Evolutionary conservation across 2,797 vertebrate species (phyloP).

Genomic region (Halcyon smyrnensis): DNA sequence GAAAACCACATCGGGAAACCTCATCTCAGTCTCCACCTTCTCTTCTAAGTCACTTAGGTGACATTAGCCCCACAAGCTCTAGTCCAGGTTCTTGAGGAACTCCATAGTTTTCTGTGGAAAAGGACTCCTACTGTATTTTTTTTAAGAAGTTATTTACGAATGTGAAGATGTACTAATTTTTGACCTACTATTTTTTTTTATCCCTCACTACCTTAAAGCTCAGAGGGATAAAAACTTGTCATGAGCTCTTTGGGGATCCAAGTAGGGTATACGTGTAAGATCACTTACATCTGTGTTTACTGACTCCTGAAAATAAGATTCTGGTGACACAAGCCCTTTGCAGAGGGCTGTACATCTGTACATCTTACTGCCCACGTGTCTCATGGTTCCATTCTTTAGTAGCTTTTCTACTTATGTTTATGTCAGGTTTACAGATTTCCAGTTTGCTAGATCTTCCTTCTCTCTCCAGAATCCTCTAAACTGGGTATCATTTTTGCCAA

Average conservation of each 20-base stretch:
- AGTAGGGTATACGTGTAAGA: background rate
- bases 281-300: background rate
- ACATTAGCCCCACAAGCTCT: background rate
- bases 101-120: background rate
- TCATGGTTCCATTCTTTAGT: background rate
- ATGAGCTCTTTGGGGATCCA: background rate
- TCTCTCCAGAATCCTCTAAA: background rate
- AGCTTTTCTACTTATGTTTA: background rate
- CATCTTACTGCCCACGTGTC: background rate
- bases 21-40: background rate
- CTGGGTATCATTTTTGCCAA: background rate
- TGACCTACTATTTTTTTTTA: background rate
- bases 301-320: background rate
- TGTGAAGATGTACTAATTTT: background rate
- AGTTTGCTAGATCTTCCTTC: background rate
- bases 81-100: background rate
- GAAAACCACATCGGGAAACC: background rate
- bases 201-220: background rate
- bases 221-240: background rate
- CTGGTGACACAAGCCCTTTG: background rate
- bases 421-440: background rate
- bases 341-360: background rate
- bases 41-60: background rate
- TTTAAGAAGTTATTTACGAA: background rate
- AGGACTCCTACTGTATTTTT: background rate